Percentiles rank a stretch among this genome's conserved stretches.
These are phyloP conservation scores for Drosophila subobscura DNA, from an alignment of 1,140 invertebrate species.

Conservation along the genomic window DNA sequence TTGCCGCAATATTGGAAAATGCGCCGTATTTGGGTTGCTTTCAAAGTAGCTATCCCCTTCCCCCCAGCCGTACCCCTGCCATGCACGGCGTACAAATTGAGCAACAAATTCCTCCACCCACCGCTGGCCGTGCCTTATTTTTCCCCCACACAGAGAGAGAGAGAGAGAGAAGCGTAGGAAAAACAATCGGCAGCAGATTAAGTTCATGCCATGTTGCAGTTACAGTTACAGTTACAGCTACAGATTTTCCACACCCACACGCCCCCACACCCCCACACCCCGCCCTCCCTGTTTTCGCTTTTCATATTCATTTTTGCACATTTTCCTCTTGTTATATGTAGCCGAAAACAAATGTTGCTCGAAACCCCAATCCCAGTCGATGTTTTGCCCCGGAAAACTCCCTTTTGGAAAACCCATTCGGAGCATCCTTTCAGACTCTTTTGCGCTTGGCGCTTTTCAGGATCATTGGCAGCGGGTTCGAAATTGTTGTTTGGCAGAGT, in stretches of 20 bases:
- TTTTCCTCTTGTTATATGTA: conserved; percentile 59
- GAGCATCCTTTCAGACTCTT: conserved; percentile 69
- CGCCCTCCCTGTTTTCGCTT: conserved; percentile 7
- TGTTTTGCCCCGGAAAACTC: neutral
- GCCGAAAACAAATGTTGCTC: conserved; percentile 77
- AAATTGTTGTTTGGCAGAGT: conserved; percentile 4
- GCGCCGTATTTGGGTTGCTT: conserved; percentile 68
- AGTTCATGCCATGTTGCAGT: conserved; percentile 81
- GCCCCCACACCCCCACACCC: conserved; percentile 15
- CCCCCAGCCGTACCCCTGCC: neutral
- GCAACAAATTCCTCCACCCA: conserved; percentile 54
- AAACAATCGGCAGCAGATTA: conserved; percentile 78
- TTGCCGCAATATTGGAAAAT: conserved; percentile 79
- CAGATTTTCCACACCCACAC: conserved; percentile 57
- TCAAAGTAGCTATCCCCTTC: conserved; percentile 29
- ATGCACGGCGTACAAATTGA: conserved; percentile 54
- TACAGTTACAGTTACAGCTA: conserved; percentile 69
- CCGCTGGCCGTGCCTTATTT: neutral
- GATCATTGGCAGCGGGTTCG: conserved; percentile 72
- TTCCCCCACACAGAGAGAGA: too few relatives aligned
- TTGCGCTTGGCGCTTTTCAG: conserved; percentile 68
- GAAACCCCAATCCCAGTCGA: conserved; percentile 41
- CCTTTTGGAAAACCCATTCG: conserved; percentile 49
- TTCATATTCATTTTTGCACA: conserved; percentile 76
- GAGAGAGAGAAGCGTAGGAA: conserved; percentile 20